Conservation (phyloP, 2,797 vertebrate genomes). For the Sebastiscus albofasciatus region DNA sequence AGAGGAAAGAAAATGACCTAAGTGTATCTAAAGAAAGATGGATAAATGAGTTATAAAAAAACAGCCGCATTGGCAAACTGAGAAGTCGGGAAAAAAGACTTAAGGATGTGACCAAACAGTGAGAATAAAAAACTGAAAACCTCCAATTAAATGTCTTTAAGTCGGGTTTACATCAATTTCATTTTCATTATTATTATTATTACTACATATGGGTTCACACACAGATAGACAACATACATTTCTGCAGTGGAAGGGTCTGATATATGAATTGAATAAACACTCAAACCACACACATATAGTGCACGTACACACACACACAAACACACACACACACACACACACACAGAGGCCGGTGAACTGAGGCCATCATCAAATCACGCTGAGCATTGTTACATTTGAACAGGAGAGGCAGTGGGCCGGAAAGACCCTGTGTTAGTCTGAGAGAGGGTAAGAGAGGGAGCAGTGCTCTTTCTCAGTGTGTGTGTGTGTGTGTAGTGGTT, state of each 20-base stretch:
- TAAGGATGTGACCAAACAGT: neutral
- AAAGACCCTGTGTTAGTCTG: constrained; percentile 75
- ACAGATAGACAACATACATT: neutral
- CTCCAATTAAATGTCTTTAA: neutral
- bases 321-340: constrained; percentile 30
- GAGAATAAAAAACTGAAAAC: neutral
- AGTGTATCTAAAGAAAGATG: neutral
- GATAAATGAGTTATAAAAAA: neutral
- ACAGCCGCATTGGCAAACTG: neutral
- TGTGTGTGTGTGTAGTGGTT: constrained; percentile 12
- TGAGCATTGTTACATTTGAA: constrained; percentile 82
- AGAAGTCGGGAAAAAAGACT: neutral
- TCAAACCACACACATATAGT: neutral
- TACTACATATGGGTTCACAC: neutral
- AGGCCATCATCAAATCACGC: constrained; percentile 82
- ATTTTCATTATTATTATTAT: neutral
- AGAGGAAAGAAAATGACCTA: neutral
- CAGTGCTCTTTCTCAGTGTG: constrained; percentile 14
- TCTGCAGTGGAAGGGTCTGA: neutral
- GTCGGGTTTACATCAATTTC: neutral
- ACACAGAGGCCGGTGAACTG: constrained; percentile 64
- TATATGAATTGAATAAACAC: constrained; percentile 12
- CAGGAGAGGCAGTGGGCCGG: constrained; percentile 73
- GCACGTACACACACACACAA: constrained; percentile 16
- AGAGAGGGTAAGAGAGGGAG: constrained; percentile 59